Conservation (phyloP, 2,113 vertebrate genomes). For the Phyllopteryx taeniolatus region DNA sequence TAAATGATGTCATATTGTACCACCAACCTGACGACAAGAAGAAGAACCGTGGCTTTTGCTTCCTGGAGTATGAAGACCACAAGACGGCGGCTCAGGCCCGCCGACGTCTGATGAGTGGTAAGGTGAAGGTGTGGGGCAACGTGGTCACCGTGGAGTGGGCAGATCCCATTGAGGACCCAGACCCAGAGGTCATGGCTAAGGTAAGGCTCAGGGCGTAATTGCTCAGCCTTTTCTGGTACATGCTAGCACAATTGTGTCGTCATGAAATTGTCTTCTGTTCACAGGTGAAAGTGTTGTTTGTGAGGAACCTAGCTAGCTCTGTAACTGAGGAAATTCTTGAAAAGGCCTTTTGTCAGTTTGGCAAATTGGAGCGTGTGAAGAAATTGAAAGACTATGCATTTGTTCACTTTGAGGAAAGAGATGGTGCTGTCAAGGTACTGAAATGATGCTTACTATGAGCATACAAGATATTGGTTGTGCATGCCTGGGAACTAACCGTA, state of each 20-base stretch:
- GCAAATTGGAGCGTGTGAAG: conserved; percentile 97
- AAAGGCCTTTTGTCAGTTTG: conserved; percentile 96
- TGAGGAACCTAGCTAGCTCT: conserved; percentile 94
- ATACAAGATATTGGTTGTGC: not conserved
- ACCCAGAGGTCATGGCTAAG: conserved; percentile 99
- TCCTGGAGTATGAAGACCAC: conserved; percentile 98
- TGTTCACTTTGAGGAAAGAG: conserved; percentile 97
- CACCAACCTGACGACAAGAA: conserved; percentile 99
- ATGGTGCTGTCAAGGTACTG: conserved; percentile 94
- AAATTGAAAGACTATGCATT: conserved; percentile 99
- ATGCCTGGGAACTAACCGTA: not conserved
- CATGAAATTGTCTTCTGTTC: not conserved
- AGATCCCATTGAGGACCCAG: conserved; percentile 97
- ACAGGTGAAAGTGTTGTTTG: conserved; percentile 97
- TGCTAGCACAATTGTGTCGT: not conserved
- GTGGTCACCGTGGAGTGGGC: conserved; percentile 99
- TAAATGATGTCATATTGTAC: conserved; percentile 99
- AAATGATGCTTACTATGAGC: fast-evolving
- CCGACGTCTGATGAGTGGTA: conserved; percentile 97
- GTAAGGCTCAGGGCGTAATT: conserved; percentile 63
- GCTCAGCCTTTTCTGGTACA: not conserved
- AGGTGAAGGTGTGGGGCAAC: conserved; percentile 99
- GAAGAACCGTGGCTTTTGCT: conserved; percentile 98
- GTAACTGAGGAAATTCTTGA: conserved; percentile 98
- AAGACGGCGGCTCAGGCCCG: conserved; percentile 98